Evolutionary conservation across 2,888 invertebrate genomes (phyloP).

Genomic region (Crocallis elinguaria): DNA sequence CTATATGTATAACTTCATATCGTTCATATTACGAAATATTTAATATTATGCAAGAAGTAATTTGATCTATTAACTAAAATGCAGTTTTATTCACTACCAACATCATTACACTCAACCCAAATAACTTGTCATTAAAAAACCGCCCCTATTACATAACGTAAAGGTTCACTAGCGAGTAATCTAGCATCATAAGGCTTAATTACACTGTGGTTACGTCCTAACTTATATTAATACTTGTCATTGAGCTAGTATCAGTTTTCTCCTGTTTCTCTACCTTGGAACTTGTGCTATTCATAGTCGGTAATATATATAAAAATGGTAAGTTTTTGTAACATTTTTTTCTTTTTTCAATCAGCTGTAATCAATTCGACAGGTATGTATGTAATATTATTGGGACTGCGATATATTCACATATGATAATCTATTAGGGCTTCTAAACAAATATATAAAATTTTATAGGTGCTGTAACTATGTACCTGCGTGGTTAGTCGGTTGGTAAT

Average conservation of each 20-base stretch:
- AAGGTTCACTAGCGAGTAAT: slow-evolving; percentile 3
- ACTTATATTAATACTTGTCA: slow-evolving; percentile 17
- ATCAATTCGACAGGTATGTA: no score
- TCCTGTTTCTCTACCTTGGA: neutral
- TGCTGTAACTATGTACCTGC: no score
- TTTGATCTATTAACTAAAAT: no score
- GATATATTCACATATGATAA: no score
- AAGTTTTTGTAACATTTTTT: slow-evolving; percentile 3
- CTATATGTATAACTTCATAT: no score
- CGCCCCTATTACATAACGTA: neutral
- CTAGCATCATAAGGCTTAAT: slow-evolving; percentile 6
- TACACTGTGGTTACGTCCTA: slow-evolving; percentile 28
- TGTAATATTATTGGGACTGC: no score
- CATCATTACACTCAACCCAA: no score
- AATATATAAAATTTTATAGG: no score
- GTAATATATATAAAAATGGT: slow-evolving; percentile 20
- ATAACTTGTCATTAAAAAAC: neutral
- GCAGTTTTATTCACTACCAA: no score
- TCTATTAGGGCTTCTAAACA: no score
- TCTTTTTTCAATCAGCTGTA: no score
- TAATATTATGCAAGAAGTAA: neutral
- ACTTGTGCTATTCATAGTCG: slow-evolving; percentile 8
- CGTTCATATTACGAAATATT: neutral
- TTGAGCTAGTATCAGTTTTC: slow-evolving; percentile 17
- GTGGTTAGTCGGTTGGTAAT: no score